Base-by-base conservation (phyloP, 2,888 invertebrate genomes). In the Drosophila acutilabella region DNA sequence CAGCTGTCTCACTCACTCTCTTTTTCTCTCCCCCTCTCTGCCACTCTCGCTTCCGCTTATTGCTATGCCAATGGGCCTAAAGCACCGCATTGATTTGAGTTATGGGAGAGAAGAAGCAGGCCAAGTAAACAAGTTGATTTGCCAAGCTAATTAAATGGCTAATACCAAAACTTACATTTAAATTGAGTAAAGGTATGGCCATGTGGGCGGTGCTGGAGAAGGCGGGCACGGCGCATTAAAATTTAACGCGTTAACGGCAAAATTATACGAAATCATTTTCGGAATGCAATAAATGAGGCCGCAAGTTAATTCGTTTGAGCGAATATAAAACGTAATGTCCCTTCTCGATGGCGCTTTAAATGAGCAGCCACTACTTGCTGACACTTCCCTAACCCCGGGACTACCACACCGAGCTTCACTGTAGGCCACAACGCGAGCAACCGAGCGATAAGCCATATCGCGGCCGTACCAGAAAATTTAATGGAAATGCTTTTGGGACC, bases 191-290 rank as follows among this genome's bases (percentile, higher is more conserved):
- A 7, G 13, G n/a, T 30, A 16, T 41, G 14, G 20, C 36, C 8
- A 2, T 13, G 13, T 36, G 13, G 13, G 16, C 20, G 5, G n/a
- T n/a, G 36, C 3, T 3, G 20, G 20, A 2, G 20, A 3, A 0
- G 20, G 20, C 20, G 4, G 3, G 3, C 38, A n/a, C 26, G 30
- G 57, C 44, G 57, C 59, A 75, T 72, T 79, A 61, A 79, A 78
- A 75, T 75, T 71, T 67, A 52, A 62, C 44, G 56, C 79, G 58
- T 71, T 71, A 78, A 78, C 57, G 52, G 69, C 64, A 53, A 80
- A 80, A 80, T 80, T 76, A 78, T 73, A 80, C 78, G 70, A 76
- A 80, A 78, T 71, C 60, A 73, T 78, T 80, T 78, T 62, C 61
- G 72, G 65, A 73, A 70, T 76, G 80, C 70, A 70, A 78, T 78